Evolutionary conservation across 2,888 invertebrate species (phyloP), one percentile per base, ranked within the genome.

Genomic region (Acleris emargana): DNA sequence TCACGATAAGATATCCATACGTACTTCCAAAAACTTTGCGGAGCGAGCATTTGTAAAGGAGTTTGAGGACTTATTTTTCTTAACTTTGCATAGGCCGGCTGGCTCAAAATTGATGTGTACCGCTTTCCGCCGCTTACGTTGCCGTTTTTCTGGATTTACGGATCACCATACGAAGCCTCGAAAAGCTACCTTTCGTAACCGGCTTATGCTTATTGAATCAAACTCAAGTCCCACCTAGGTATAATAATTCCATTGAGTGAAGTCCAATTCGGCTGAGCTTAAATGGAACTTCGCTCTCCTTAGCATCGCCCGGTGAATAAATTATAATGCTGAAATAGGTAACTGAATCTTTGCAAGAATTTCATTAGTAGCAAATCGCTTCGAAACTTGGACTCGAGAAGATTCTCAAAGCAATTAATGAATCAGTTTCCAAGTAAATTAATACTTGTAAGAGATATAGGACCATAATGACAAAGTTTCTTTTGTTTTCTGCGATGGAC

Each of bases 91-190:
- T 66, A 57, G 60, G 28, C 32, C 45, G 5, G 43, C 55, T 16
- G 61, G 64, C 60, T 64, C 64, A 60, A 61, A 60, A 68, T 52
- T 61, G 64, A 64, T 68, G 64, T 64, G 59, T 55, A 59, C 38
- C 53, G 58, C 28, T 47, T 53, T 47, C 58, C 62, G 67, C 72
- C 72, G 76, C 74, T 80, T 75, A 78, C 78, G 74, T 70, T 69
- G 73, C 76, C 75, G 75, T 76, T 76, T 73, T 77, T 79, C 75
- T 71, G 69, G 71, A 72, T 73, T 70, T 68, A 62, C 54, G 63
- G 67, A 64, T 64, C 64, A 58, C 38, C 28, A 55, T 45, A 38
- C 50, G 60, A 62, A 69, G 66, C 69, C 67, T 55, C 57, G 64
- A 68, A 70, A 63, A 57, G 63, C 58, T 69, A 58, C 69, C 71